Conservation (phyloP, 2,888 invertebrate genomes). For the Andrena chrysosceles region DNA sequence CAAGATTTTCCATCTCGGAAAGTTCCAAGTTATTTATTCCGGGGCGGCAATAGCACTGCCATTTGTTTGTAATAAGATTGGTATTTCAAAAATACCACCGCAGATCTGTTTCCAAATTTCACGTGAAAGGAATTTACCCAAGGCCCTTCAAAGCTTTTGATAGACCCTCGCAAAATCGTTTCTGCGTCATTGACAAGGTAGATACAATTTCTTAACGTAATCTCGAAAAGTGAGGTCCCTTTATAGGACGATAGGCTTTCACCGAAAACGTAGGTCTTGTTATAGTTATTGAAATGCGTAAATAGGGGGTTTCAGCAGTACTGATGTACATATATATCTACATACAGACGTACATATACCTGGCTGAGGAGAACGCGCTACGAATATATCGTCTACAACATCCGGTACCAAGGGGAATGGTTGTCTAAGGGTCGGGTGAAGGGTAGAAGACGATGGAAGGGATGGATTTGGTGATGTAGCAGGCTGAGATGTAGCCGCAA, state of each 20-base stretch:
- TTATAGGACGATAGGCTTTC: background rate
- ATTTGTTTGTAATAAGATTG: no score
- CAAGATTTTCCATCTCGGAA: no score
- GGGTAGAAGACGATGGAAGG: slow-evolving; percentile 68
- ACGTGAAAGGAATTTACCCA: background rate
- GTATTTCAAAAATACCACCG: no score
- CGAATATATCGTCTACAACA: slow-evolving; percentile 73
- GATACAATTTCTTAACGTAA: slow-evolving; percentile 52
- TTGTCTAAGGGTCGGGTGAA: slow-evolving; percentile 69
- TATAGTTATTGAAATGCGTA: slow-evolving; percentile 78
- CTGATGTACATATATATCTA: slow-evolving; percentile 4
- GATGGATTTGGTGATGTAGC: slow-evolving; percentile 76
- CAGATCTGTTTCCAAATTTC: no score
- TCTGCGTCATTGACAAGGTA: slow-evolving; percentile 30
- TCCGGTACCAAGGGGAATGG: slow-evolving; percentile 73
- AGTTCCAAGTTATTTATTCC: no score
- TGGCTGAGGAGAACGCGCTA: slow-evolving; percentile 26
- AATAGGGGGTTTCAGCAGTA: slow-evolving; percentile 48
- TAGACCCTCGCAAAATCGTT: background rate
- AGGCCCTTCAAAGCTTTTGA: background rate
- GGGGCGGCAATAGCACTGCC: no score
- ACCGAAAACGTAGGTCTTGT: slow-evolving; percentile 53
- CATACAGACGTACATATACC: slow-evolving; percentile 10
- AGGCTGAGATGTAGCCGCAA: slow-evolving; percentile 73
- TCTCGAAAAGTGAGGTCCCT: slow-evolving; percentile 20